Percentiles rank a stretch among this genome's conserved stretches.
Evolutionary conservation across 2,888 invertebrate genomes (phyloP).

Genomic region (Actias luna): DNA sequence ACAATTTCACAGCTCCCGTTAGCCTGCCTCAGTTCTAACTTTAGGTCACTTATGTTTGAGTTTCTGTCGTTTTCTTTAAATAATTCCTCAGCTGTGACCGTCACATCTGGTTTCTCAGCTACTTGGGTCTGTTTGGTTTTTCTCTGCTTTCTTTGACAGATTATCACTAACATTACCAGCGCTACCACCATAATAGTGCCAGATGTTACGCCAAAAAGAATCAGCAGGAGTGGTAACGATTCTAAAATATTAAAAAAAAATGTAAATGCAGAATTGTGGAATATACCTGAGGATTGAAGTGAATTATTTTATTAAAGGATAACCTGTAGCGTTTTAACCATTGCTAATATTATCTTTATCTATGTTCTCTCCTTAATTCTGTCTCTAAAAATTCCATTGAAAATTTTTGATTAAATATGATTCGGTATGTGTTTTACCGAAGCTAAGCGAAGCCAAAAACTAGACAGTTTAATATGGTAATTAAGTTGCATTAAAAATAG

Average conservation of each 20-base stretch:
- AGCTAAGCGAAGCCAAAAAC: no score
- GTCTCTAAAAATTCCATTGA: no score
- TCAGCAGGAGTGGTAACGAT: slow-evolving; percentile 89
- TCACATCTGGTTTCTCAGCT: slow-evolving; percentile 83
- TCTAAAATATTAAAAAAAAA: slow-evolving; percentile 74
- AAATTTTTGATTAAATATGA: no score
- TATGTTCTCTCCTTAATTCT: no score
- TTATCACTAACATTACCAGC: slow-evolving; percentile 90
- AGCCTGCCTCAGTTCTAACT: slow-evolving; percentile 92
- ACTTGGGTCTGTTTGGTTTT: slow-evolving; percentile 77
- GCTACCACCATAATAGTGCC: slow-evolving; percentile 93
- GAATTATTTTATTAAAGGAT: no score
- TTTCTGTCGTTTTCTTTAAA: slow-evolving; percentile 93
- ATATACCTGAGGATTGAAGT: background rate
- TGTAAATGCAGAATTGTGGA: background rate
- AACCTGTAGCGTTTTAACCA: no score
- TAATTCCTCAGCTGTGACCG: slow-evolving; percentile 70
- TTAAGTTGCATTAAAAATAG: no score
- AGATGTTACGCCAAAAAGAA: slow-evolving; percentile 92
- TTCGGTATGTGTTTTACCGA: no score
- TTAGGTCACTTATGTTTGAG: slow-evolving; percentile 95
- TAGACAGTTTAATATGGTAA: no score
- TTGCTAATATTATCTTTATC: no score
- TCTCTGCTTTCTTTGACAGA: slow-evolving; percentile 86
- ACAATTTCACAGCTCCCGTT: slow-evolving; percentile 90